Evolutionary conservation across 2,888 invertebrate species (phyloP).

Genomic region (Lypha dubia): DNA sequence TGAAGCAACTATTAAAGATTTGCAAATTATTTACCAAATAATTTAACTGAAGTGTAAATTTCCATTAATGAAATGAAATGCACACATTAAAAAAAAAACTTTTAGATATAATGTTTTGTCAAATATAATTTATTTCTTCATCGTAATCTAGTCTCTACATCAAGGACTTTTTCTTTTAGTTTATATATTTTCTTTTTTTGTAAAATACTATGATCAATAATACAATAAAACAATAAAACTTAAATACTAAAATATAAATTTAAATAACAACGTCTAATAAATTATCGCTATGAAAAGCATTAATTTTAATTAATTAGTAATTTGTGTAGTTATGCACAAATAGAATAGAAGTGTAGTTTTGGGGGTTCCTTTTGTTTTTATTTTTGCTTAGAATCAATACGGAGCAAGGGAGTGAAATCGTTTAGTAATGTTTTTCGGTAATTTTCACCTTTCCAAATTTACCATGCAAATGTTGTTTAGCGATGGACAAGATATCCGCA

Average conservation of each 20-base stretch:
- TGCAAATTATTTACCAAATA: too few species aligned
- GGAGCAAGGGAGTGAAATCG: constrained; percentile 75
- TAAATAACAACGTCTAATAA: constrained; percentile 77
- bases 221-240: constrained; percentile 46
- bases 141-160: constrained; percentile 50
- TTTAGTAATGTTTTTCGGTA: constrained; percentile 81
- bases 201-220: constrained; percentile 49
- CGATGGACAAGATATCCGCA: constrained; percentile 78
- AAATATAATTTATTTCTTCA: constrained; percentile 17
- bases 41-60: too few species aligned
- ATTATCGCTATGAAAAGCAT: constrained; percentile 76
- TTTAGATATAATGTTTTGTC: background rate
- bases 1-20: too few species aligned
- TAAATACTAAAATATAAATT: constrained; percentile 49
- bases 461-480: constrained; percentile 81
- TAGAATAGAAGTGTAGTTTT: constrained; percentile 11
- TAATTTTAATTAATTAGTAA: constrained; percentile 38
- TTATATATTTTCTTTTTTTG: constrained; percentile 15
- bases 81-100: background rate
- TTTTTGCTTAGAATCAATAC: too few species aligned
- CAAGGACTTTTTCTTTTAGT: background rate
- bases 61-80: background rate
- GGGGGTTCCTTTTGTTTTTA: constrained; percentile 31
- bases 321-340: constrained; percentile 27
- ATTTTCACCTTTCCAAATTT: constrained; percentile 82